These are phyloP conservation scores for Gambusia affinis DNA, from an alignment of 2,113 vertebrate genomes.

Conservation along the genomic window DNA sequence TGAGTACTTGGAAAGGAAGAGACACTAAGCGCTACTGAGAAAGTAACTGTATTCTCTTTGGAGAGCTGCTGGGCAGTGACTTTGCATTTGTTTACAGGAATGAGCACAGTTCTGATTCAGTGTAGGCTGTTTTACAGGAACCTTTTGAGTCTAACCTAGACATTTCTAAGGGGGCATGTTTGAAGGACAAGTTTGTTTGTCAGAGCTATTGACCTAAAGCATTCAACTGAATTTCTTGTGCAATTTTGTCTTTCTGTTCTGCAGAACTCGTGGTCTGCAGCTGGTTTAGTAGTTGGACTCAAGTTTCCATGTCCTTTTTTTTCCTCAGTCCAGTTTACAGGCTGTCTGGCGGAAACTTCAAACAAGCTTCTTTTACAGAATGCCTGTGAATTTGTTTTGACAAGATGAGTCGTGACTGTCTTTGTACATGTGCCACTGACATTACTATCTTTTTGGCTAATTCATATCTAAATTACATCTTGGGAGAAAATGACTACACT, in stretches of 20 bases:
- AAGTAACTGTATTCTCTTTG: slow-evolving; percentile 58
- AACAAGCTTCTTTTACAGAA: slow-evolving; percentile 16
- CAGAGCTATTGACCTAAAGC: slow-evolving; percentile 5
- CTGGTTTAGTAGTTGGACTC: slow-evolving; percentile 49
- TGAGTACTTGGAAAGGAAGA: slow-evolving; percentile 51
- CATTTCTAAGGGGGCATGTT: not conserved
- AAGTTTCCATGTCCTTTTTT: not conserved
- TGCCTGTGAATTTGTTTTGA: slow-evolving; percentile 10
- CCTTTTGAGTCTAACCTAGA: slow-evolving; percentile 1
- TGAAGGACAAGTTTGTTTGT: too few species aligned
- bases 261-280: slow-evolving; percentile 41
- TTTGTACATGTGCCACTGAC: too few species aligned
- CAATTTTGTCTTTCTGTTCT: slow-evolving; percentile 22
- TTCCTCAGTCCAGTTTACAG: slow-evolving; percentile 36
- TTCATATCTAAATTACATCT: too few species aligned
- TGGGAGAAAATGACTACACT: too few species aligned
- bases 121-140: slow-evolving; percentile 12
- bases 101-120: slow-evolving; percentile 24
- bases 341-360: slow-evolving; percentile 52
- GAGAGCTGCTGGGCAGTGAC: slow-evolving; percentile 22
- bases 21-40: slow-evolving; percentile 48
- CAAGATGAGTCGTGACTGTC: slow-evolving; percentile 10
- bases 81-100: slow-evolving; percentile 52
- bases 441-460: too few species aligned
- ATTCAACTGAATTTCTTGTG: slow-evolving; percentile 12